Base-by-base conservation (phyloP, 2,797 vertebrate species). In the Sebastes reedi region DNA sequence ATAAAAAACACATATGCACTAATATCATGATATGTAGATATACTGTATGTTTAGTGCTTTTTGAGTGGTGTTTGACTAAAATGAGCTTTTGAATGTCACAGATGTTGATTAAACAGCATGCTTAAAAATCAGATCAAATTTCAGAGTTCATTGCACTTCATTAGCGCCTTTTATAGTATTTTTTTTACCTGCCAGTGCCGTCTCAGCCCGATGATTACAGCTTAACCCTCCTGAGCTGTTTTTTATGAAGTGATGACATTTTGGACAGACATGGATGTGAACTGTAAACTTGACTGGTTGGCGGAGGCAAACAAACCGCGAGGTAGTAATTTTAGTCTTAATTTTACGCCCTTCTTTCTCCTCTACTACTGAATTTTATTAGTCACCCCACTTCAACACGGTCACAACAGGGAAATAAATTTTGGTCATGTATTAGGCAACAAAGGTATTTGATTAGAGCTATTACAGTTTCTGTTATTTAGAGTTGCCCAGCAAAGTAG, bases 71-170 rank as follows among this genome's bases (percentile, higher is more conserved):
- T 52, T 56, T n/a, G 12, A 70, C 8, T 62, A 11, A 74, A 8
- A 72, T 12, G 1, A 24, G 14, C 13, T 55, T 30, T 30, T 46
- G 4, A 30, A 36, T 60, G 58, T 72, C 10, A 36, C 29, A 60
- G 20, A 10, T 60, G 7, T 25, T 70, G 59, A 81, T 79, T 73
- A 12, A 60, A 72, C 62, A 68, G 36, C 72, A 30, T 59, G 58
- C 18, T 24, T 66, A 20, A 59, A 52, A 72, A 27, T 60, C 30
- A 14, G 2, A 62, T 34, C 29, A 9, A 4, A 50, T 56, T 65
- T 24, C 52, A 67, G 14, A 13, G 29, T 32, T 84, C 75, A 85
- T 84, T 85, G 59, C 2, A 4, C 72, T 72, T 87, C 62, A 79
- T 82, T 30, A 72, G 20, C 1, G 67, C 20, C 25, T 79, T 72